Evolutionary conservation across 2,113 vertebrate species (phyloP), one percentile per base, ranked within the genome.

Genomic region (Myodes glareolus): DNA sequence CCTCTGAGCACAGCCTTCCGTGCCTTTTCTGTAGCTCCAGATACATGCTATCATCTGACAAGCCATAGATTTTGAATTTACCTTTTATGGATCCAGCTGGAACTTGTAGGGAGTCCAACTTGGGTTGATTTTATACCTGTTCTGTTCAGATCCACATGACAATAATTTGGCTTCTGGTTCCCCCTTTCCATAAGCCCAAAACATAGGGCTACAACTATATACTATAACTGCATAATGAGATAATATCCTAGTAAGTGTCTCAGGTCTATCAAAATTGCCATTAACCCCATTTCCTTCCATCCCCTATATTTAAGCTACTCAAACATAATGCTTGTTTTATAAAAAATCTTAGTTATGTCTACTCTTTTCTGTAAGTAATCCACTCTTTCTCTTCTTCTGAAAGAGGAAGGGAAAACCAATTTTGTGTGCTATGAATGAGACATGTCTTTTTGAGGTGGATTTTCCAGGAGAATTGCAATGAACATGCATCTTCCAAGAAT

Each of bases 321-420:
- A 95, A n/a, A 50, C 84, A 14, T 50, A 94, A 82, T 82, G 19
- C 1, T 96, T 93, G 29, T 75, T 96, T 25, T 25, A 45, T 91
- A 80, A 58, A 92, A 88, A 95, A 19, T 80, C 7, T 90, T 86
- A 50, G 77, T 87, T 85, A 7, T 80, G 1, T 2, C 7, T 14
- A 16, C 73, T 93, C 58, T 91, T 77, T 93, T 25, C 19, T 33
- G 11, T 21, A 81, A 76, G 33, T 76, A 84, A 78, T 21, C 6
- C 13, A 25, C 73, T 95, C 33, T 72, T 96, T 72, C 77, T 23
- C 68, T 23, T 72, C 67, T 68, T 70, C 45, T 8, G 10, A 72
- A 29, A 80, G 19, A 91, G 21, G 33, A 94, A 89, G 52, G 21
- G 17, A 92, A 88, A 92, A 82, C 23, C 13, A 85, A 50, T 94